A percentile compares a stretch with the other conserved stretches of the same genome.
These are phyloP conservation scores for Indicator indicator DNA, from an alignment of 2,113 vertebrate genomes.

Conservation along the genomic window DNA sequence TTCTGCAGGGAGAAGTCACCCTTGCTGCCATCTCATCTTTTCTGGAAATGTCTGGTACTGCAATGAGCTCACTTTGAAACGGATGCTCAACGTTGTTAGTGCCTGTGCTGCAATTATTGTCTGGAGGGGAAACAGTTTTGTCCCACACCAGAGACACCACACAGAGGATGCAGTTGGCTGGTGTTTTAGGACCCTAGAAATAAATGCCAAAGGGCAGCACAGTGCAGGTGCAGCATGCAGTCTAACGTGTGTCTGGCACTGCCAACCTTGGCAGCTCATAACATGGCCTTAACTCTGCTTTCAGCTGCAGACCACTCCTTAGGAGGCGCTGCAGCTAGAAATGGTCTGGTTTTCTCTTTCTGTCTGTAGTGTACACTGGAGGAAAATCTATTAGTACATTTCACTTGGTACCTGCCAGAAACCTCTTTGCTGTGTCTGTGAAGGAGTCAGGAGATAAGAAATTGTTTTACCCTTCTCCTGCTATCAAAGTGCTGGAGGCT, in stretches of 20 bases:
- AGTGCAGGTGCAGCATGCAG: background rate
- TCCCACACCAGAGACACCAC: background rate
- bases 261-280: background rate
- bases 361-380: background rate
- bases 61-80: background rate
- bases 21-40: background rate
- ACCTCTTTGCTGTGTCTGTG: background rate
- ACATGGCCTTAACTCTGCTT: background rate
- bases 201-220: background rate
- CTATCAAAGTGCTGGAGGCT: background rate
- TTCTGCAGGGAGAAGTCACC: conserved; percentile 50
- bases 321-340: background rate
- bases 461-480: background rate
- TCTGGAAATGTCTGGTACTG: background rate
- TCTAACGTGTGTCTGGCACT: background rate
- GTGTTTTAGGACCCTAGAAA: background rate
- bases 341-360: background rate
- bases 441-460: background rate
- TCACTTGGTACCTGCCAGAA: background rate
- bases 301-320: background rate
- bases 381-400: background rate
- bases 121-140: background rate
- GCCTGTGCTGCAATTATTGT: background rate
- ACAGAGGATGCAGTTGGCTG: background rate
- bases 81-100: background rate